These are phyloP conservation scores for Drosophila phalerata DNA, from an alignment of 2,888 invertebrate genomes.

Conservation along the genomic window DNA sequence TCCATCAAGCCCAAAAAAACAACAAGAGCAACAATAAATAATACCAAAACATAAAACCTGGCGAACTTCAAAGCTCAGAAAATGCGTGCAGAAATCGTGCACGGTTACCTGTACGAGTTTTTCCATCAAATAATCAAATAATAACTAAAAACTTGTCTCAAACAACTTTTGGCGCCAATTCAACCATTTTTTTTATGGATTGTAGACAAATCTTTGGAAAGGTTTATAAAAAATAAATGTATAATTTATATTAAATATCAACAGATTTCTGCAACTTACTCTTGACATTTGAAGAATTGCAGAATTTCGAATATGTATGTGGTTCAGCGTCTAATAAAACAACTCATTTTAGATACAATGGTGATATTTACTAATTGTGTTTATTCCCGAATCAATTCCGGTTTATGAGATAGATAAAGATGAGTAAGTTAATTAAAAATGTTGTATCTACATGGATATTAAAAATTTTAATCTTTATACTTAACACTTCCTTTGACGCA, in stretches of 20 bases:
- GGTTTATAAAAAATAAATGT: not conserved
- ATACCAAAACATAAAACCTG: conserved; percentile 27
- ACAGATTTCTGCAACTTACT: not conserved
- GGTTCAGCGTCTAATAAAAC: not conserved
- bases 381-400: conserved; percentile 6
- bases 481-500: conserved; percentile 35
- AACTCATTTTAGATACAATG: not conserved
- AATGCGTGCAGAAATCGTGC: conserved; percentile 75
- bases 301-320: not conserved
- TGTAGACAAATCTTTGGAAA: not conserved
- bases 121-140: conserved; percentile 29
- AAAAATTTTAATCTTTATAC: conserved; percentile 35
- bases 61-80: conserved; percentile 61
- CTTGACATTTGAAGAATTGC: not conserved
- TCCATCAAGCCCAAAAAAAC: conserved; percentile 55
- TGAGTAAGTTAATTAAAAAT: conserved; percentile 2
- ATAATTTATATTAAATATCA: not conserved
- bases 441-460: conserved; percentile 17
- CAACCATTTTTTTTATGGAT: not conserved
- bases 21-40: conserved; percentile 22
- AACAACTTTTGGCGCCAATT: conserved; percentile 49
- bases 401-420: not conserved
- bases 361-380: too few species aligned
- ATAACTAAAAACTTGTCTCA: conserved; percentile 45
- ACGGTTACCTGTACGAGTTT: conserved; percentile 9